Base-by-base conservation (phyloP, 92 coral and sea anemone species). In the Porites divaricata region DNA sequence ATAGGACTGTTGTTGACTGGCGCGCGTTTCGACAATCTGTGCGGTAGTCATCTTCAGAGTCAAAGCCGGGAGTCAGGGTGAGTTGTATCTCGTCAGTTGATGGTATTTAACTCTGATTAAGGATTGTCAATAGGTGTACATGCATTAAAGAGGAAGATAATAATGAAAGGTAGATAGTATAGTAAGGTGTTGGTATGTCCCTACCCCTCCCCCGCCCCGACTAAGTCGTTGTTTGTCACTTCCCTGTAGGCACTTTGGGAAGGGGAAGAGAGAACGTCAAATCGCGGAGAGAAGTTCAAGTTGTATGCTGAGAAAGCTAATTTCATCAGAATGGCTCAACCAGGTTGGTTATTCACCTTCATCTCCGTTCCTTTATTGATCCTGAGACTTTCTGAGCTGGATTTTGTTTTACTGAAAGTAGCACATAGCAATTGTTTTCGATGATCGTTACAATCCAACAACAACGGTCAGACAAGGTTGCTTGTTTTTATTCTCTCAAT, bases 241-340 rank as follows among this genome's bases (percentile, higher is more conserved):
- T 56, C 79, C 67, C 79, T 57, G 23, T 57, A 35, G 4, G 79
- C 35, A 57, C 79, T 63, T 58, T 45, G 79, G 66, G 79, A 75
- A 75, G 79, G 28, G 58, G 23, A 16, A 50, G 63, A 53, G 15
- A 54, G 16, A n/a, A 1, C 12, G 9, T 22, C 4, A 16, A 28
- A 9, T 53, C 0, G 11, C 19, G 28, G 63, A 53, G 15, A 2
- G 15, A 9, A 14, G 58, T 9, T 9, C 58, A 14, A 53, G 12
- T 53, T 14, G 16, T 2, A 4, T 9, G 16, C 58, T 10, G 58
- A 14, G 58, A 14, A 49, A 48, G 10, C 6, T 12, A 71, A 13
- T 50, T 41, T 68, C 52, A 67, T 24, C 73, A 25, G 25, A 24
- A 51, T 51, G 63, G 74, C 17, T 22, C 67, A 79, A 54, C 75